phyloP scores from a whole-genome alignment of 2,797 vertebrate genomes.

The Coracias cyanogaster region DNA sequence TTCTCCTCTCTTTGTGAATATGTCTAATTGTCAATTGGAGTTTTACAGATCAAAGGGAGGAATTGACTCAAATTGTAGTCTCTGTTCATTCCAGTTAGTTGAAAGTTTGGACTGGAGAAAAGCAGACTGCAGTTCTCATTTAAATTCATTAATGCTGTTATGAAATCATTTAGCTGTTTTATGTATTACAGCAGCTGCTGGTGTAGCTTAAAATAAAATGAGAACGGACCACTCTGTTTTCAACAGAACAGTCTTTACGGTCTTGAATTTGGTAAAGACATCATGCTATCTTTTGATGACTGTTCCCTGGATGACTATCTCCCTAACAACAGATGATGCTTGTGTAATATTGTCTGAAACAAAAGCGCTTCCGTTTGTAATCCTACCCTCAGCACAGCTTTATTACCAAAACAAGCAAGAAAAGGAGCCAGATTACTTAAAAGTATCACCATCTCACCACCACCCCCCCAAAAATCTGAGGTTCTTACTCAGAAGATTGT shows the following conservation, averaged over 20 bases:
- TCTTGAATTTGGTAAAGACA: constrained; percentile 27
- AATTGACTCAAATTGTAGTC: neutral
- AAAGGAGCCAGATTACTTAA: neutral
- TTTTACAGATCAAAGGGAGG: neutral
- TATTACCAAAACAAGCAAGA: neutral
- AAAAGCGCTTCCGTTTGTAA: constrained; percentile 33
- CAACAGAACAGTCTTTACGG: neutral
- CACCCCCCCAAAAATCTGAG: neutral
- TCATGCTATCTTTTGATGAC: constrained; percentile 3
- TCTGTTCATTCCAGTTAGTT: neutral
- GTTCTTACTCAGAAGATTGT: neutral
- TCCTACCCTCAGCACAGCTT: neutral
- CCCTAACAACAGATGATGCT: constrained; percentile 53
- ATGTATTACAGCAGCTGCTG: constrained; percentile 41
- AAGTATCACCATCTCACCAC: neutral
- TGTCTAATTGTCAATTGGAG: neutral
- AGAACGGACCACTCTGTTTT: constrained; percentile 19
- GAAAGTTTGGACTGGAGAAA: neutral
- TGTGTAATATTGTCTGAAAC: constrained; percentile 32
- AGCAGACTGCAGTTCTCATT: constrained; percentile 20
- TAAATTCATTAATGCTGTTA: constrained; percentile 54
- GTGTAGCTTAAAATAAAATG: constrained; percentile 41
- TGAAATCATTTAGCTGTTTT: constrained; percentile 32
- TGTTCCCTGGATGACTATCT: constrained; percentile 44
- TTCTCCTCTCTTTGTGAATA: neutral